These are phyloP conservation scores for Hecatera dysodea DNA, from an alignment of 2,888 invertebrate species.

Conservation along the genomic window DNA sequence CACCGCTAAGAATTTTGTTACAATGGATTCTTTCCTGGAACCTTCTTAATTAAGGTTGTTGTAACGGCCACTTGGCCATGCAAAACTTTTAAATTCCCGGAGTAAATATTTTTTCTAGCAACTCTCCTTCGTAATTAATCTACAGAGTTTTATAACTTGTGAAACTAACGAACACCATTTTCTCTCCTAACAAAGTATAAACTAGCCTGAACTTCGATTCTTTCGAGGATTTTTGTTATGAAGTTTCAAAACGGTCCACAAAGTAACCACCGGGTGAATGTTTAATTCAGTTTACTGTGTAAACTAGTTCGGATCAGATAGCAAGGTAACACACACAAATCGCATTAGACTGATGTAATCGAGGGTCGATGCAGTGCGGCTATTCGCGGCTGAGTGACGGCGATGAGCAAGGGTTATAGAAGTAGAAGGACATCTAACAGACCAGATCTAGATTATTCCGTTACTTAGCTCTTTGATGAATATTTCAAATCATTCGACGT, in stretches of 20 bases:
- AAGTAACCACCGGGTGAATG: conserved; percentile 10
- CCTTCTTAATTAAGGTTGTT: conserved; percentile 26
- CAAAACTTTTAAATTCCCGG: conserved; percentile 29
- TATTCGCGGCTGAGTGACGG: conserved; percentile 54
- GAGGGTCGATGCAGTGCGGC: conserved; percentile 71
- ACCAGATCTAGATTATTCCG: conserved; percentile 37
- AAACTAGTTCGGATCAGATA: conserved; percentile 77
- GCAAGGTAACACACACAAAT: conserved; percentile 81
- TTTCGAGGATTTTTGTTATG: conserved; percentile 20
- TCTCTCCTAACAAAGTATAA: conserved; percentile 41
- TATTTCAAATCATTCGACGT: neutral
- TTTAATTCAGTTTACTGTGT: conserved; percentile 66
- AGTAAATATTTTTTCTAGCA: conserved; percentile 37
- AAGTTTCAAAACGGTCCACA: conserved; percentile 20
- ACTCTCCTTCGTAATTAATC: conserved; percentile 49
- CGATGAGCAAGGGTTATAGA: conserved; percentile 47
- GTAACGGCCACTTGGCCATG: conserved; percentile 10
- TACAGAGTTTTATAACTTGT: conserved; percentile 48
- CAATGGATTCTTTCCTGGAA: conserved; percentile 7
- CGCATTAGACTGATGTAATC: conserved; percentile 84
- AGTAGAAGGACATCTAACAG: conserved; percentile 50
- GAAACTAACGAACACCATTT: conserved; percentile 50
- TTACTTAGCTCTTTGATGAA: conserved; percentile 18
- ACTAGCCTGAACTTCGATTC: conserved; percentile 39
- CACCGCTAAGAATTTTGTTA: neutral